phyloP scores from a whole-genome alignment of 2,888 invertebrate genomes.

The Diaphora mendica region DNA sequence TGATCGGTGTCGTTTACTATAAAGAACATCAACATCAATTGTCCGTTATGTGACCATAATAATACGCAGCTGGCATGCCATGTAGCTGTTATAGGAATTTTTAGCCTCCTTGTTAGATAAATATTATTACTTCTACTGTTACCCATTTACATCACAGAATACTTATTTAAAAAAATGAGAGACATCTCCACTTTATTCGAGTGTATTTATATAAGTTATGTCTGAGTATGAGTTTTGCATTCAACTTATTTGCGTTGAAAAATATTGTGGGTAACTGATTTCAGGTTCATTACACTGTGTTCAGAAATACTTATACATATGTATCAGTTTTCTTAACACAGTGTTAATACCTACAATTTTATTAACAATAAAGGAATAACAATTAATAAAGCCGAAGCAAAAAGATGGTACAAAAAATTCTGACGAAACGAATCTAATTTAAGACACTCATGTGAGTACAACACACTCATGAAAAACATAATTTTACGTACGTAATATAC shows the following conservation, averaged over 20 bases:
- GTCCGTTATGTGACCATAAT: constrained; percentile 46
- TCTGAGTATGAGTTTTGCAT: too few species aligned
- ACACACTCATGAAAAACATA: neutral
- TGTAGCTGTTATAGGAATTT: neutral
- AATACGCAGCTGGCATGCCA: neutral
- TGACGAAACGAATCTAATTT: neutral
- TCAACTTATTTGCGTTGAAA: too few species aligned
- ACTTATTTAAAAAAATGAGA: neutral
- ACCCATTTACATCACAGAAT: neutral
- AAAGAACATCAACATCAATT: constrained; percentile 66
- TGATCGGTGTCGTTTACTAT: constrained; percentile 51
- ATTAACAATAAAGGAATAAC: neutral
- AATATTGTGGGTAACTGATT: neutral
- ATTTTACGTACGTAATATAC: neutral
- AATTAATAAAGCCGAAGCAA: too few species aligned
- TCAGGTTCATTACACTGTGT: too few species aligned
- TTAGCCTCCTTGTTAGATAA: neutral
- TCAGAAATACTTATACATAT: too few species aligned
- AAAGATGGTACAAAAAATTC: neutral
- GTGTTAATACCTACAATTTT: neutral
- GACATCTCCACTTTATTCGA: too few species aligned
- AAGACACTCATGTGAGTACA: neutral
- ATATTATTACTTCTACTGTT: neutral
- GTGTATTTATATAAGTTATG: neutral
- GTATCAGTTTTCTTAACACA: too few species aligned